These are phyloP conservation scores for Coenonympha glycerion DNA, from an alignment of 2,888 invertebrate species.

Conservation along the genomic window DNA sequence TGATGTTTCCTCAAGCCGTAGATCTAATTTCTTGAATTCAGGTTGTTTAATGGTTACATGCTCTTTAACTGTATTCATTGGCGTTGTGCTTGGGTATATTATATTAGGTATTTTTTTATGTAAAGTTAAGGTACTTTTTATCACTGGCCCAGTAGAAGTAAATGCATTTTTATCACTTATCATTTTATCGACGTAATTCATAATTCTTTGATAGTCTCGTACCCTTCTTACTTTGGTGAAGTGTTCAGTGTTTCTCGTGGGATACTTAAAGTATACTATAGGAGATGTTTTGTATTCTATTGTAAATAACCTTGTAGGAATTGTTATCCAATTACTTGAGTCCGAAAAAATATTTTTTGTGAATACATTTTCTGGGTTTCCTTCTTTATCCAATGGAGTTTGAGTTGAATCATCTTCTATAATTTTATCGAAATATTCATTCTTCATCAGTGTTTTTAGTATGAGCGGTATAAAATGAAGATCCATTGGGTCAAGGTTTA, in stretches of 20 bases:
- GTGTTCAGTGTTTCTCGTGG: conserved; percentile 52
- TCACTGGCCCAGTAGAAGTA: conserved; percentile 34
- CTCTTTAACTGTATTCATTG: conserved; percentile 14
- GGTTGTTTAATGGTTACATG: neutral
- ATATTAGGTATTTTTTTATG: conserved; percentile 24
- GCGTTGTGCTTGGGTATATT: conserved; percentile 13
- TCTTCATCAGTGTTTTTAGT: conserved; percentile 51
- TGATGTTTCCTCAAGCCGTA: neutral
- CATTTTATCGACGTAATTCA: conserved; percentile 59
- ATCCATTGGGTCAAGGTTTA: conserved; percentile 42
- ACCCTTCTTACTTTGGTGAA: conserved; percentile 54
- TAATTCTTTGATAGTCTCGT: conserved; percentile 53
- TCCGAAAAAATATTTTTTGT: conserved; percentile 42
- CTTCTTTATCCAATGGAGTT: conserved; percentile 34
- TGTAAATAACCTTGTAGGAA: conserved; percentile 40
- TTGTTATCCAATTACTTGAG: conserved; percentile 41
- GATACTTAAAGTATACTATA: conserved; percentile 41
- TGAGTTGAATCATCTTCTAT: conserved; percentile 44
- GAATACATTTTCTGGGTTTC: conserved; percentile 38
- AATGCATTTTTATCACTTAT: conserved; percentile 43
- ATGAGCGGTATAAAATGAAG: conserved; percentile 51
- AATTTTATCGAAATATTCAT: conserved; percentile 44
- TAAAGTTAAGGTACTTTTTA: conserved; percentile 25
- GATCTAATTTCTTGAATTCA: neutral
- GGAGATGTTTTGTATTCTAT: conserved; percentile 52